Evolutionary conservation across 2,113 vertebrate genomes (phyloP).

Genomic region (Pseudorasbora parva): DNA sequence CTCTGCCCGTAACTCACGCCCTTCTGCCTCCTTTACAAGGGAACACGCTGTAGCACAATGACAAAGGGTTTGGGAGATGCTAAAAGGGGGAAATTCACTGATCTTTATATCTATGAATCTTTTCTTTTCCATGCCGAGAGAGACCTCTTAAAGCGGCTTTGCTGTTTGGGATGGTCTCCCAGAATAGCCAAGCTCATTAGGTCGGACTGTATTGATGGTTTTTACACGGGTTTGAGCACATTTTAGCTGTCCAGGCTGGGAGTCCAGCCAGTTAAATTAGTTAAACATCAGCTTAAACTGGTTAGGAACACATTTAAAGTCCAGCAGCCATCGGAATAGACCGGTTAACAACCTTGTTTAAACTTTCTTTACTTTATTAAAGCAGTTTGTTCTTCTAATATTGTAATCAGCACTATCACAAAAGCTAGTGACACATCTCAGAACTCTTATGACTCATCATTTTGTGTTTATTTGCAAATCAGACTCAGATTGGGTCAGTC

Average conservation of each 20-base stretch:
- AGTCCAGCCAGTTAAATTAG: neutral
- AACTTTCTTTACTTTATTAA: conserved; percentile 2
- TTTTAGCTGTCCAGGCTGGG: neutral
- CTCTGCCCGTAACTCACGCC: conserved; percentile 58
- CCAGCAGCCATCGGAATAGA: neutral
- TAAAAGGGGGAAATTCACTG: conserved; percentile 11
- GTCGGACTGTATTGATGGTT: neutral
- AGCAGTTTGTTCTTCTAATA: neutral
- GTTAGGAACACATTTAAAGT: neutral
- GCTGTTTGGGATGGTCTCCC: neutral
- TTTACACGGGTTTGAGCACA: neutral
- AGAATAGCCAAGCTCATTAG: neutral
- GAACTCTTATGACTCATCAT: conserved; percentile 13
- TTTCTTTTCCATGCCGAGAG: neutral
- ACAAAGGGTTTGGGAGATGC: conserved; percentile 32
- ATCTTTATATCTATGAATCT: conserved; percentile 37
- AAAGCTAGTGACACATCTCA: neutral
- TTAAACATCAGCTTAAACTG: neutral
- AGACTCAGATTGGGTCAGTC: conserved; percentile 4
- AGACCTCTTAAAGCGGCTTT: neutral
- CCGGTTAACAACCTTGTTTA: neutral
- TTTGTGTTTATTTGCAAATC: conserved; percentile 15
- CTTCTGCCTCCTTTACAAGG: conserved; percentile 58
- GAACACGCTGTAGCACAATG: conserved; percentile 43
- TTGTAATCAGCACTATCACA: neutral